Conservation (phyloP, 2,113 vertebrate species). For the Mus spicilegus region DNA sequence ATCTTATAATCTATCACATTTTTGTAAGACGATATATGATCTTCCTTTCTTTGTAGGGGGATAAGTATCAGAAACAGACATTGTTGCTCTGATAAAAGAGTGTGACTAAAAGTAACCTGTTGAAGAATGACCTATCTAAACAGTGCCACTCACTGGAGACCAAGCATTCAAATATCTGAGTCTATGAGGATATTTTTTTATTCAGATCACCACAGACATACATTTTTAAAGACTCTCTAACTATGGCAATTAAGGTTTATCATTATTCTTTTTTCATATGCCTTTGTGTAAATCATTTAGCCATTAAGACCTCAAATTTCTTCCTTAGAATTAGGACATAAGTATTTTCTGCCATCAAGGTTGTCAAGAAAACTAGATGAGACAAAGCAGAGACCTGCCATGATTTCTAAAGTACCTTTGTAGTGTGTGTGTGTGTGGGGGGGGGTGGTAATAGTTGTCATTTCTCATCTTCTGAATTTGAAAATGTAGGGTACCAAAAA, state of each 20-base stretch:
- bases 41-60: neutral
- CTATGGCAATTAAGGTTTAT: neutral
- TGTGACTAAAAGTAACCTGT: too few species aligned
- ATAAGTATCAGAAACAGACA: neutral
- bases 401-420: neutral
- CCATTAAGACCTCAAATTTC: neutral
- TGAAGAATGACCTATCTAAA: neutral
- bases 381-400: neutral
- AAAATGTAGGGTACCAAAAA: neutral
- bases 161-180: neutral
- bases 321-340: neutral
- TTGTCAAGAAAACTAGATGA: neutral
- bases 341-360: neutral
- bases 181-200: neutral
- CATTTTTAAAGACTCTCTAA: slow-evolving; percentile 15
- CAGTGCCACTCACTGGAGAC: neutral
- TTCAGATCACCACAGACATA: neutral
- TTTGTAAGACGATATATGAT: neutral
- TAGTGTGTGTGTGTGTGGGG: too few species aligned
- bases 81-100: neutral
- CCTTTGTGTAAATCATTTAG: neutral
- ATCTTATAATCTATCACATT: neutral
- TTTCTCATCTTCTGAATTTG: neutral
- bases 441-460: neutral
- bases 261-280: neutral